Evolutionary conservation across 2,113 vertebrate genomes (phyloP).

Genomic region (Prolemur simus): DNA sequence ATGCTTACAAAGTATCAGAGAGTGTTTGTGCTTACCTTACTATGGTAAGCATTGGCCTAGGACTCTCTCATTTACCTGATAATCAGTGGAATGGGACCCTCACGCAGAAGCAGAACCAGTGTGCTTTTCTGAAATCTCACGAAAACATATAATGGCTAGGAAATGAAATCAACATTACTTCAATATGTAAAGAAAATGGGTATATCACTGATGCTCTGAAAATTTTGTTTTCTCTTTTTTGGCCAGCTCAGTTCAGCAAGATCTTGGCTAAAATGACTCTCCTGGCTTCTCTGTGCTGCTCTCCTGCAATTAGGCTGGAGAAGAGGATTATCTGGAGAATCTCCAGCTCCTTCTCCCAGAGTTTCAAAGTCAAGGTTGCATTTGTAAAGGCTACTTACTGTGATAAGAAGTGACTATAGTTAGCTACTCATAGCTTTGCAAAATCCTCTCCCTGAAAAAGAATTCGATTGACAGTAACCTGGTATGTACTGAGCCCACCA

Average conservation of each 20-base stretch:
- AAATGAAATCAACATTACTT: background rate
- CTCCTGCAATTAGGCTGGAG: background rate
- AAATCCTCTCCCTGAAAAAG: background rate
- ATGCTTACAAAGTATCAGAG: background rate
- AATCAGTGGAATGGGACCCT: background rate
- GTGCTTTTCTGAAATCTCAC: background rate
- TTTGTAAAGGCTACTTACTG: background rate
- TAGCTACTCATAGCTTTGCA: background rate
- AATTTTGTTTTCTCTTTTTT: background rate
- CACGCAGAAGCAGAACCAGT: background rate
- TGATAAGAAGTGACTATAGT: background rate
- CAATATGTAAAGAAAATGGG: background rate
- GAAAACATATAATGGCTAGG: background rate
- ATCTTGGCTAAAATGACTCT: background rate
- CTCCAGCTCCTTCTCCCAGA: background rate
- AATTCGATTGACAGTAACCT: background rate
- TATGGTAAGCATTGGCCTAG: background rate
- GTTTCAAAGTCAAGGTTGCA: background rate
- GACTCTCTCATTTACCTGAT: background rate
- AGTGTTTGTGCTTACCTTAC: background rate
- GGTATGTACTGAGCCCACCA: background rate
- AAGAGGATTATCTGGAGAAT: background rate
- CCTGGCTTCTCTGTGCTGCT: background rate
- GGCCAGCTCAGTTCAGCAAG: background rate
- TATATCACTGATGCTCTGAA: background rate